Evolutionary conservation across 2,888 invertebrate species (phyloP), one percentile per base, ranked within the genome.

Genomic region (Pandemis heparana): DNA sequence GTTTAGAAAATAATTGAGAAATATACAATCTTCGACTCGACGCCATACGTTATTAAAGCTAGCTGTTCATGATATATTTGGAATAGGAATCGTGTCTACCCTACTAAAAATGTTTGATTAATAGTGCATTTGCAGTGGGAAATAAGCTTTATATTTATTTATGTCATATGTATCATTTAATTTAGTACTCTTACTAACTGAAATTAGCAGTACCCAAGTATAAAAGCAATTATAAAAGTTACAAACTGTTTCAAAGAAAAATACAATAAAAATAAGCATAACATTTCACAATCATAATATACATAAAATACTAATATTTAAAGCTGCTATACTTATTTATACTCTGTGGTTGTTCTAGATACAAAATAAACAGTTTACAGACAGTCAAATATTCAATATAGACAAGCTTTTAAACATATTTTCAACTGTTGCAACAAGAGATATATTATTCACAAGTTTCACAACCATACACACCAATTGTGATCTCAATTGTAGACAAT

Each of bases 391-490:
- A 63, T 68, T 23, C 6, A 39, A 18, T 64, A 73, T 73, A 69
- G 48, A 64, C 64, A 60, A 48, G 62, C 56, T 64, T 70, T 63
- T 69, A 73, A 73, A 61, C 23, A 70, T 65, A 74, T 74, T 53
- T 65, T 75, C 80, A 86, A 85, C 81, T 83, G 86, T 82, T 79
- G 84, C 86, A 90, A 89, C 90, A 89, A 88, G 86, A 88, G 87
- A 85, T 82, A 85, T 82, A 83, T 85, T 85, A 83, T 85, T 89
- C 91, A 91, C 90, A 91, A 91, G 90, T 90, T 85, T 89, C 91
- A 91, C 90, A 91, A 91, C 91, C 91, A 85, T 90, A 85, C 88
- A 79, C 84, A 80, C 85, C 87, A 81, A 84, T 81, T 83, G 86
- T 85, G 82, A 82, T 82, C 85, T 80, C 82, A 81, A 75, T 69